Evolutionary conservation across 2,797 vertebrate species (phyloP).

Genomic region (Epinephelus coioides): DNA sequence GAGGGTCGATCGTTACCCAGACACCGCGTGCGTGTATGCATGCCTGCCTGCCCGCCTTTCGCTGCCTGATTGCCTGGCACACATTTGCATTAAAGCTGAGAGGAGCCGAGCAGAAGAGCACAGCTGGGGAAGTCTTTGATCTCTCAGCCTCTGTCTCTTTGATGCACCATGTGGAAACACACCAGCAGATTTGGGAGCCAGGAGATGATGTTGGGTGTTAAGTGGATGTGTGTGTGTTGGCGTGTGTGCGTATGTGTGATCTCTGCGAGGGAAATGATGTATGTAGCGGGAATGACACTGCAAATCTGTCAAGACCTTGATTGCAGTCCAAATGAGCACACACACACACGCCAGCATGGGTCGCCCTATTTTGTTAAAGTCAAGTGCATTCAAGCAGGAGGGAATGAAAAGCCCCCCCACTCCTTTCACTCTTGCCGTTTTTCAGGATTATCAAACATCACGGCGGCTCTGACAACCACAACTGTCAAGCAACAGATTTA

Average conservation of each 20-base stretch:
- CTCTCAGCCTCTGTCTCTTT: slow-evolving; percentile 73
- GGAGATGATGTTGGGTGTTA: slow-evolving; percentile 61
- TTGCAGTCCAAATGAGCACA: slow-evolving; percentile 50
- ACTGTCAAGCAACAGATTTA: slow-evolving; percentile 73
- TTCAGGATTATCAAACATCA: slow-evolving; percentile 74
- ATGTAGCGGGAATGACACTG: slow-evolving; percentile 38
- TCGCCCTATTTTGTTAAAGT: slow-evolving; percentile 69
- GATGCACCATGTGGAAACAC: slow-evolving; percentile 75
- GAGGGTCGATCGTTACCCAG: slow-evolving; percentile 62
- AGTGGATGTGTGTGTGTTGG: slow-evolving; percentile 15
- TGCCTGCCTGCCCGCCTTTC: slow-evolving; percentile 43
- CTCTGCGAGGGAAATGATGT: slow-evolving; percentile 8
- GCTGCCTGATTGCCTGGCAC: slow-evolving; percentile 69
- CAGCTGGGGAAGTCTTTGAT: slow-evolving; percentile 77
- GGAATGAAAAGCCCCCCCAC: slow-evolving; percentile 29
- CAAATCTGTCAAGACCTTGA: slow-evolving; percentile 62
- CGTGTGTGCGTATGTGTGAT: slow-evolving; percentile 17
- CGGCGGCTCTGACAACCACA: slow-evolving; percentile 54
- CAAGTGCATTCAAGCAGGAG: slow-evolving; percentile 62
- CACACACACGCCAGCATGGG: slow-evolving; percentile 20
- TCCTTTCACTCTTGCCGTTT: slow-evolving; percentile 28
- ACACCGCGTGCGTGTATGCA: slow-evolving; percentile 46
- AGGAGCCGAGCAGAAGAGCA: slow-evolving; percentile 66
- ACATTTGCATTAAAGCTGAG: slow-evolving; percentile 75
- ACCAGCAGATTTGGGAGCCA: slow-evolving; percentile 66